Evolutionary conservation across 2,113 vertebrate species (phyloP).

Genomic region (Malurus alboscapulatus): DNA sequence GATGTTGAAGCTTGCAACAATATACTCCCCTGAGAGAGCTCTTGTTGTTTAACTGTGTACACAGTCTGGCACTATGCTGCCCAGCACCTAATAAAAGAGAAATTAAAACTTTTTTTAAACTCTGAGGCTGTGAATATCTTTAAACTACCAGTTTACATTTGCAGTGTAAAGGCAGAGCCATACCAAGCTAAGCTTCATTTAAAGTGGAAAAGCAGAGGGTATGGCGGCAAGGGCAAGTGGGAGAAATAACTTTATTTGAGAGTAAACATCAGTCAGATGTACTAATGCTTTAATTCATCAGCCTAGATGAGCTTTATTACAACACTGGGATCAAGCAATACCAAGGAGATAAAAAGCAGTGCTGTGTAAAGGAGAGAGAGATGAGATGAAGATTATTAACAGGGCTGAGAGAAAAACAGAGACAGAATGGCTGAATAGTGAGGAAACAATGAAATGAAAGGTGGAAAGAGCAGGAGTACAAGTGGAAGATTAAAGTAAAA

Average conservation of each 20-base stretch:
- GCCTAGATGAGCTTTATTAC: conserved; percentile 23
- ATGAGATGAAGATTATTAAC: not conserved
- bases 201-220: conserved; percentile 7
- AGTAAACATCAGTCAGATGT: conserved; percentile 35
- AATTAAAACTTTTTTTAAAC: conserved; percentile 73
- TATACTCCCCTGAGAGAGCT: conserved; percentile 70
- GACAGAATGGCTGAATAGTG: not conserved
- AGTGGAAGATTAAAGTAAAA: not conserved
- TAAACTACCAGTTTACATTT: conserved; percentile 66
- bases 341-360: conserved; percentile 28
- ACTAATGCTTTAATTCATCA: conserved; percentile 52
- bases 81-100: conserved; percentile 74
- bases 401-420: not conserved
- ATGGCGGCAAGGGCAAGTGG: not conserved
- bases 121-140: conserved; percentile 56
- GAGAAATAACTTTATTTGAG: conserved; percentile 21
- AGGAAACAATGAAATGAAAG: not conserved
- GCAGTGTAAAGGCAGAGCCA: conserved; percentile 11
- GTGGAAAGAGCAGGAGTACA: not conserved
- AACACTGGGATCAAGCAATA: conserved; percentile 6
- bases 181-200: conserved; percentile 31
- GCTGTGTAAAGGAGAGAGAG: not conserved
- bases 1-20: conserved; percentile 71
- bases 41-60: conserved; percentile 73
- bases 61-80: conserved; percentile 64